Evolutionary conservation across 2,888 invertebrate species (phyloP), one percentile per base, ranked within the genome.

Genomic region (Chymomyza procnemis): DNA sequence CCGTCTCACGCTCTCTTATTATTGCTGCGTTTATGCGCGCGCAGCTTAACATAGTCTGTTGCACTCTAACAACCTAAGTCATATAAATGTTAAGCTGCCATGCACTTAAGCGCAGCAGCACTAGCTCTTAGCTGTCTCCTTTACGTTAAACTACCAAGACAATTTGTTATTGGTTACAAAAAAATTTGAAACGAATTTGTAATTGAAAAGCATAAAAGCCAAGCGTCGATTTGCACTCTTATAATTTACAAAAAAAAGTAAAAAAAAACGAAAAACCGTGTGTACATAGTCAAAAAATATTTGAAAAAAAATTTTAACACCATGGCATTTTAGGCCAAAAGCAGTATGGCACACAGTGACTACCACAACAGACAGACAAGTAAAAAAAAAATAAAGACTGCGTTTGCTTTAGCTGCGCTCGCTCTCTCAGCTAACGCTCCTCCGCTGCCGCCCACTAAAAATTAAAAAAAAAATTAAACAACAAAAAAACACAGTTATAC

Each of bases 191-290:
- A 61, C 47, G 21, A 66, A 59, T 30, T 56, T 67, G 57, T 46
- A 78, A 76, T 78, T 84, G 82, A 87, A 75, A 62, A 83, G 85
- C 79, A 76, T 75, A 73, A 76, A 73, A 76, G 72, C 87, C 84
- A 87, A 87, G 80, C 86, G 84, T 85, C 84, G 84, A 85, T 87
- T 85, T 76, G 9, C 34, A 9, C 9, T 34, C 1, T 26, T 26
- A 26, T 26, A 8, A n/a, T n/a, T n/a, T n/a, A n/a, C n/a, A n/a
- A n/a, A n/a, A n/a, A n/a, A n/a, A n/a, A n/a, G n/a, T n/a, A n/a
- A n/a, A n/a, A n/a, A n/a, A n/a, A n/a, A n/a, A n/a, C n/a, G n/a
- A n/a, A n/a, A 26, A 26, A 26, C 26, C 4, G 26, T 26, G 26
- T 26, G 26, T 26, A 26, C 26, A 26, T 26, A 26, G 26, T 26